Percentiles rank a stretch among this genome's conserved stretches.
Conservation (phyloP, 2,888 invertebrate genomes). For the Dicranocentrus wangi region DNA sequence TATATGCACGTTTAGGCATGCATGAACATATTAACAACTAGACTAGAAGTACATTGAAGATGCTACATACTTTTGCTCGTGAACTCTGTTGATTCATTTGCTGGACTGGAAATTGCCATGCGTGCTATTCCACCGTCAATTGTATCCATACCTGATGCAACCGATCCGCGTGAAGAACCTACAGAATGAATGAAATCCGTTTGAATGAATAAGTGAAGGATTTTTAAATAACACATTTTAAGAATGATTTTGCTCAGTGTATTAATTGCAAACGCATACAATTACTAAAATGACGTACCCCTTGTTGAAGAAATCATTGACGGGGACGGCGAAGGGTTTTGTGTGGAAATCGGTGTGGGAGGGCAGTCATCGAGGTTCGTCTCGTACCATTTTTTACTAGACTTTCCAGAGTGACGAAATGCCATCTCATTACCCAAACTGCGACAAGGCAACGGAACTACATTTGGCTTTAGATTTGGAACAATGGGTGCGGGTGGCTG, state of each 20-base stretch:
- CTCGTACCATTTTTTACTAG: constrained; percentile 61
- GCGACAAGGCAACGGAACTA: constrained; percentile 53
- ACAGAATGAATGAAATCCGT: not conserved
- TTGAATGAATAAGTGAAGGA: too few relatives aligned
- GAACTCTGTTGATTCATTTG: constrained; percentile 48
- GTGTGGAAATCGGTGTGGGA: constrained; percentile 8
- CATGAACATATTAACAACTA: not conserved
- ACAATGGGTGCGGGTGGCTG: not conserved
- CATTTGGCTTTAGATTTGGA: constrained; percentile 22
- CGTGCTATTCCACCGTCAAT: constrained; percentile 40
- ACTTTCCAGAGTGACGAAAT: constrained; percentile 46
- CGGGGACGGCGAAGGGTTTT: constrained; percentile 51
- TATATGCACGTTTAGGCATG: not conserved
- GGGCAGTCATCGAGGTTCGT: constrained; percentile 62
- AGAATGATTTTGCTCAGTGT: not conserved
- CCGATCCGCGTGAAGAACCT: constrained; percentile 53
- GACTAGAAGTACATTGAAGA: not conserved
- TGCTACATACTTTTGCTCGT: constrained; percentile 50
- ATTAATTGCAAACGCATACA: too few relatives aligned
- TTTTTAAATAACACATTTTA: too few relatives aligned
- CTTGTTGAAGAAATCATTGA: constrained; percentile 48
- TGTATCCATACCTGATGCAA: constrained; percentile 56
- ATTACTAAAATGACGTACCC: constrained; percentile 15
- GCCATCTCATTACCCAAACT: constrained; percentile 49
- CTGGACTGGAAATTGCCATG: constrained; percentile 73